phyloP scores from a whole-genome alignment of 2,797 vertebrate species.

The Tinamus major region DNA sequence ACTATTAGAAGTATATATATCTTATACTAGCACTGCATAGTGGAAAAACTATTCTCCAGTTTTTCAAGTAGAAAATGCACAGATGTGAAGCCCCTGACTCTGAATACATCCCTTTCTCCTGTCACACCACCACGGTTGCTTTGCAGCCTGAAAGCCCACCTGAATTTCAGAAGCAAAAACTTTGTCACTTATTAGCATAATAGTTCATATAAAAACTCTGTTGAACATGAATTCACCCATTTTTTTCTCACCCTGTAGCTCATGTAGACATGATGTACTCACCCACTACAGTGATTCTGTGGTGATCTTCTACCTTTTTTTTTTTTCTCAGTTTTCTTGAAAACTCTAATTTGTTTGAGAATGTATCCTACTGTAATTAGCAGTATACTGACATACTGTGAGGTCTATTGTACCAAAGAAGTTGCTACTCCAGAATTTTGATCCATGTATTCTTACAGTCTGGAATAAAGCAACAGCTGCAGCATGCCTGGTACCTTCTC shows the following conservation, averaged over 20 bases:
- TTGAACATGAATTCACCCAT: not conserved
- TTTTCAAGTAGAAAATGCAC: not conserved
- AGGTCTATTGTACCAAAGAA: not conserved
- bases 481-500: not conserved
- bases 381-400: not conserved
- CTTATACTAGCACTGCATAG: not conserved
- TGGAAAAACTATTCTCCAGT: not conserved
- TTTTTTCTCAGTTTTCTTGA: not conserved
- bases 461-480: not conserved
- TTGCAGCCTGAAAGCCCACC: not conserved
- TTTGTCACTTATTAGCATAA: not conserved
- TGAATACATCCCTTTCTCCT: not conserved
- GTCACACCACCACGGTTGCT: not conserved
- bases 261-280: not conserved
- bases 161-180: conserved; percentile 24
- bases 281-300: not conserved
- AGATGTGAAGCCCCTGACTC: not conserved
- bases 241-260: not conserved
- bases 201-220: not conserved
- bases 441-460: not conserved
- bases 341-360: not conserved
- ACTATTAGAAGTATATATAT: not conserved
- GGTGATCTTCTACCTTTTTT: not conserved
- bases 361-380: not conserved
- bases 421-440: not conserved